phyloP scores from a whole-genome alignment of 2,113 vertebrate genomes.

The Rhombomys opimus region DNA sequence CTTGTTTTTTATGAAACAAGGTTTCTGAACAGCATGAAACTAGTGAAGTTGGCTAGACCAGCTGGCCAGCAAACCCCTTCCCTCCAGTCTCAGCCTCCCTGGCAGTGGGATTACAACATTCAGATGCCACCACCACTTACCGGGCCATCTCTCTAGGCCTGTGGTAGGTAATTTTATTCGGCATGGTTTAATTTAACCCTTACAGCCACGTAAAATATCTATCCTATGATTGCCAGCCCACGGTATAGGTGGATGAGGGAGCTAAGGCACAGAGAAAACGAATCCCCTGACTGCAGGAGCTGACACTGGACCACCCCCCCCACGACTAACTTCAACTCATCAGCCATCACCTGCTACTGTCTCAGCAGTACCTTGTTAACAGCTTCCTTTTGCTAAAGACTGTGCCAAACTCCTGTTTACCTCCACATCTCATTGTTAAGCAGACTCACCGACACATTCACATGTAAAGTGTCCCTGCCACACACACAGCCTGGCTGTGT shows the following conservation, averaged over 20 bases:
- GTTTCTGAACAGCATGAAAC: not conserved
- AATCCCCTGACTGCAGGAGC: not conserved
- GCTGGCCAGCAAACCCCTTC: not conserved
- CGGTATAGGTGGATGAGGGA: slow-evolving; percentile 11
- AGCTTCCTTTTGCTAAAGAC: not conserved
- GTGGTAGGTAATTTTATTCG: not conserved
- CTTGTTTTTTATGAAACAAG: not conserved
- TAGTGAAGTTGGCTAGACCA: not conserved
- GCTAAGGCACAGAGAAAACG: not conserved
- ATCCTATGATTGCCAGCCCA: not conserved
- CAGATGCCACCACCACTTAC: not conserved
- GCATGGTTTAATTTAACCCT: not conserved
- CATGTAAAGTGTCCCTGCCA: not conserved
- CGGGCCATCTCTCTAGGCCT: not conserved
- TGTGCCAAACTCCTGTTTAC: not conserved
- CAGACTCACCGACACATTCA: not conserved
- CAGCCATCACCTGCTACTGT: not conserved
- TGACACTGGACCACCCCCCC: not conserved
- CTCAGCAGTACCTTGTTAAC: not conserved
- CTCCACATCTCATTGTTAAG: not conserved
- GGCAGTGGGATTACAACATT: not conserved
- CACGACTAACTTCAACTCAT: not conserved
- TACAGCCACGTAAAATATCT: not conserved
- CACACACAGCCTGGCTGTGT: not conserved
- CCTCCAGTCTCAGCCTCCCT: not conserved